A percentile compares a stretch with the other conserved stretches of the same genome.
Conservation (phyloP, 2,797 vertebrate genomes). For the Rousettus madagascariensis region DNA sequence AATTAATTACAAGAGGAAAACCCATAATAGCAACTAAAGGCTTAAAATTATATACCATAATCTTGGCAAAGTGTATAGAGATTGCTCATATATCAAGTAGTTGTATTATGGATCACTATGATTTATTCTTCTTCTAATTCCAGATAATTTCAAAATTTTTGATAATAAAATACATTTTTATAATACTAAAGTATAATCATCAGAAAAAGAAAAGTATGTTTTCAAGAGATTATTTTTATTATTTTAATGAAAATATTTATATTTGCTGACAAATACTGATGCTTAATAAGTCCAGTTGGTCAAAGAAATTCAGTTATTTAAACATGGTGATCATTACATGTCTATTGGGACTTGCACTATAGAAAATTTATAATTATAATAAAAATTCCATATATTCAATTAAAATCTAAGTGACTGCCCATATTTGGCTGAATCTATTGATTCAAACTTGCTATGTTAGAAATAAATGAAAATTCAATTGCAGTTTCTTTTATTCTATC, state of each 20-base stretch:
- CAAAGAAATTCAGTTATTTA: slow-evolving; percentile 16
- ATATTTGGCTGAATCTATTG: background rate
- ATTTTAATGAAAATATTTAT: background rate
- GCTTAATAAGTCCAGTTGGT: background rate
- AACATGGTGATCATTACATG: background rate
- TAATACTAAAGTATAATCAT: background rate
- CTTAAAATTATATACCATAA: background rate
- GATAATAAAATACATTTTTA: background rate
- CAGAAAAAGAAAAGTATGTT: background rate
- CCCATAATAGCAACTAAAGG: background rate
- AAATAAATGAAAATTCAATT: background rate
- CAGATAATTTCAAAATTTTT: background rate
- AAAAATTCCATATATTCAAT: background rate
- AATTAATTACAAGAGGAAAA: background rate
- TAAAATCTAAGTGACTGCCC: background rate
- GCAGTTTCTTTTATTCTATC: background rate
- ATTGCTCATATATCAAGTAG: background rate
- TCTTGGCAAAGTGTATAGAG: background rate
- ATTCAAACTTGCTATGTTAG: background rate
- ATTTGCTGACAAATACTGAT: background rate
- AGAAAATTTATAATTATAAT: background rate
- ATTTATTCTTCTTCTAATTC: background rate
- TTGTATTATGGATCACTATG: background rate
- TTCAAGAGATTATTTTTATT: background rate
- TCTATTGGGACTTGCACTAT: background rate